A percentile compares a stretch with the other conserved stretches of the same genome.
These are phyloP conservation scores for Aplysia californica DNA, from an alignment of 1,140 invertebrate species.

Conservation along the genomic window DNA sequence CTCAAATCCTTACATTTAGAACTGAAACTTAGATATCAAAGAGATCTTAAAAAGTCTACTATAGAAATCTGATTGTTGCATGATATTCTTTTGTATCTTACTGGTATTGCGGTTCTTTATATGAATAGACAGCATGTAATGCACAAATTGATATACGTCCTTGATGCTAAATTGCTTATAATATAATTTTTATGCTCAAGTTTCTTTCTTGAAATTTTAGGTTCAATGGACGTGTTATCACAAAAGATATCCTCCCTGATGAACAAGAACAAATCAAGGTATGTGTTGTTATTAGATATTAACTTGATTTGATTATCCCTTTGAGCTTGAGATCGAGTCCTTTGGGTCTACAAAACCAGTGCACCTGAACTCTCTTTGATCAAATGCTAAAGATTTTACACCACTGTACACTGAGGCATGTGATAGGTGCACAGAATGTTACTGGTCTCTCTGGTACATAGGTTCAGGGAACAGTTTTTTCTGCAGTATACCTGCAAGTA, in stretches of 20 bases:
- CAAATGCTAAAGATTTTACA: not conserved
- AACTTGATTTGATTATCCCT: not conserved
- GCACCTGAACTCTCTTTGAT: no score
- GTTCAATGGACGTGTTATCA: slow-evolving; percentile 51
- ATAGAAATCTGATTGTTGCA: not conserved
- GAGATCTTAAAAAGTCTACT: not conserved
- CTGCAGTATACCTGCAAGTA: no score
- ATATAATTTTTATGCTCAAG: not conserved
- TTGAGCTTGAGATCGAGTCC: not conserved
- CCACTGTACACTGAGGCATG: not conserved
- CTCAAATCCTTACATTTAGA: no score
- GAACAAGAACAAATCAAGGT: slow-evolving; percentile 60
- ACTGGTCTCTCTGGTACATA: not conserved
- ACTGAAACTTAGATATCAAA: no score
- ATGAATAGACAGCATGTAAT: not conserved
- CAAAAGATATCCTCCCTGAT: slow-evolving; percentile 68
- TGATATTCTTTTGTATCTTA: not conserved
- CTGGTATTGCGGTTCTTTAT: not conserved
- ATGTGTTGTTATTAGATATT: not conserved
- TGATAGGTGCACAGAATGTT: not conserved
- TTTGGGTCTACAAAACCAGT: not conserved
- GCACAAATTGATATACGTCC: not conserved
- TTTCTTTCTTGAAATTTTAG: slow-evolving; percentile 30
- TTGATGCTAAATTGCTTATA: not conserved
- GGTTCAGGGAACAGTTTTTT: no score